Evolutionary conservation across 2,797 vertebrate species (phyloP).

Genomic region (Hemibagrus guttatus): DNA sequence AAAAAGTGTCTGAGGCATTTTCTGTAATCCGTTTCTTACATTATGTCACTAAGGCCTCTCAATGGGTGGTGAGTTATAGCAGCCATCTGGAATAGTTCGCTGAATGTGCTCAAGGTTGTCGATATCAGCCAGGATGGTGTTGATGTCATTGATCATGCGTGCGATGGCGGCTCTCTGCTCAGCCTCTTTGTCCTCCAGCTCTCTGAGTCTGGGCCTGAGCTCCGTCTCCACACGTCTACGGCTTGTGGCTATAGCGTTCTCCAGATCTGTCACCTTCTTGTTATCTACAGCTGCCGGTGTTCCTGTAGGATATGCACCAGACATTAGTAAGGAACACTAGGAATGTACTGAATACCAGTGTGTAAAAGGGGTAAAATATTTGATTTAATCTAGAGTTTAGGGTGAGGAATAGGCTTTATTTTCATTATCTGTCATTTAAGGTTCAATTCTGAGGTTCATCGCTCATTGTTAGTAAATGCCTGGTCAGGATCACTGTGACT

Average conservation of each 20-base stretch:
- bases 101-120: conserved; percentile 85
- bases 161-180: conserved; percentile 68
- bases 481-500: neutral
- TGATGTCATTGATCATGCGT: conserved; percentile 76
- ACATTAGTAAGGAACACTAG: neutral
- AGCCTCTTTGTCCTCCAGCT: conserved; percentile 72
- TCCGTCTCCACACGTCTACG: conserved; percentile 66
- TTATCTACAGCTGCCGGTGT: conserved; percentile 72
- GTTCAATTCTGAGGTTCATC: neutral
- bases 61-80: conserved; percentile 81
- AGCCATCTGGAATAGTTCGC: conserved; percentile 76
- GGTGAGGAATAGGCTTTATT: too few species aligned
- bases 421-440: too few species aligned
- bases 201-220: conserved; percentile 73
- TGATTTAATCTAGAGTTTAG: too few species aligned
- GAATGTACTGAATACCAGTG: neutral
- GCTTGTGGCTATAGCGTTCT: conserved; percentile 72
- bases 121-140: conserved; percentile 80
- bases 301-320: conserved; percentile 65
- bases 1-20: conserved; percentile 11
- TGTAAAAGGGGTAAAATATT: neutral
- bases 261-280: conserved; percentile 71
- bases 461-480: neutral
- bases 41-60: conserved; percentile 72
- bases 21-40: neutral